phyloP scores from a whole-genome alignment of 2,113 vertebrate genomes.

The Corynorhinus townsendii region DNA sequence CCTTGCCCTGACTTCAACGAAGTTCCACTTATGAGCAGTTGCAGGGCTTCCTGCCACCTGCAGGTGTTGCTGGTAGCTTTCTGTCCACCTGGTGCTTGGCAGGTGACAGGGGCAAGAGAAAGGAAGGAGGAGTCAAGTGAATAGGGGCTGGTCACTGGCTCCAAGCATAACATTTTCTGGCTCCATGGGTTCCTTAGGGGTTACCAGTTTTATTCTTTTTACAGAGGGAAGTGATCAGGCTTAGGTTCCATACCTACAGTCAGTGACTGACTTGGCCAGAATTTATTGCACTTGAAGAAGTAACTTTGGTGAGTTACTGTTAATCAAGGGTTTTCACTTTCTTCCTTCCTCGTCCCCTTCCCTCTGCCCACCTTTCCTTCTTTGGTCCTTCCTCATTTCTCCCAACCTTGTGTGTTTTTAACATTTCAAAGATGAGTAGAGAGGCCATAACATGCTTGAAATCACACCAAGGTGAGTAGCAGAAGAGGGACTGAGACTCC shows the following conservation, averaged over 20 bases:
- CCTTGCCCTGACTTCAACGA: neutral
- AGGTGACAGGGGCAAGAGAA: neutral
- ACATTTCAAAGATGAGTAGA: neutral
- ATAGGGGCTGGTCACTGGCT: neutral
- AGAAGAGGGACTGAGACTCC: neutral
- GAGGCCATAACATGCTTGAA: neutral
- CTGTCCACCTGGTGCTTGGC: neutral
- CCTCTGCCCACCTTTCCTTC: neutral
- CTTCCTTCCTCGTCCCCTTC: neutral
- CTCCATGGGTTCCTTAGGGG: neutral
- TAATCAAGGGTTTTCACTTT: neutral
- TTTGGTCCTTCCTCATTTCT: neutral
- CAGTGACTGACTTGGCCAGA: neutral
- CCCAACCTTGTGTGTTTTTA: neutral
- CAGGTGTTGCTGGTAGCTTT: neutral
- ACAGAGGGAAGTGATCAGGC: neutral
- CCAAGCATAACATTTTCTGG: neutral
- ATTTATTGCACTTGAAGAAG: neutral
- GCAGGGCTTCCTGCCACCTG: neutral
- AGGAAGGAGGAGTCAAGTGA: neutral
- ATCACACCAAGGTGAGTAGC: neutral
- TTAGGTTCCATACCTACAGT: neutral
- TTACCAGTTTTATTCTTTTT: neutral
- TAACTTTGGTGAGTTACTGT: neutral
- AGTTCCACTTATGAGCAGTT: fast-evolving